phyloP scores from a whole-genome alignment of 2,888 invertebrate species.

The Xylocampa areola region DNA sequence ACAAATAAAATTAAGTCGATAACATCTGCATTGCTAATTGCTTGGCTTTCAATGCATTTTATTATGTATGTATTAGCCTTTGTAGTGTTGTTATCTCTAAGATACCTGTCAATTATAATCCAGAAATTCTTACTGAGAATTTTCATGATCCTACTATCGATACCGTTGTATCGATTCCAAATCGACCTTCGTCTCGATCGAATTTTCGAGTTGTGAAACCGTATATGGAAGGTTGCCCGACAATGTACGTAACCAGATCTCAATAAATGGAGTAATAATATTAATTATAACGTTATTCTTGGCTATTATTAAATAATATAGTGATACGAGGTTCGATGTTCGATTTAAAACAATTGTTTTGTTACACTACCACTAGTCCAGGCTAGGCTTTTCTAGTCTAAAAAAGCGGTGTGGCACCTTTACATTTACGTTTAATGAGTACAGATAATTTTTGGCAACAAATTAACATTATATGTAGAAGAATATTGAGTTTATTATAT shows the following conservation, averaged over 20 bases:
- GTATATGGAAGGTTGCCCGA: constrained; percentile 66
- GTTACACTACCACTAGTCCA: no score
- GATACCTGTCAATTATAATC: constrained; percentile 59
- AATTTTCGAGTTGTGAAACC: constrained; percentile 69
- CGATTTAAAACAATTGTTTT: no score
- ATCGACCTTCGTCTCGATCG: constrained; percentile 65
- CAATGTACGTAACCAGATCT: constrained; percentile 28
- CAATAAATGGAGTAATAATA: constrained; percentile 37
- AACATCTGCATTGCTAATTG: constrained; percentile 43
- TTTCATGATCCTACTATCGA: constrained; percentile 57
- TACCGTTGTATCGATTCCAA: constrained; percentile 49
- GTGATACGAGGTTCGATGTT: no score
- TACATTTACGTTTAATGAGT: no score
- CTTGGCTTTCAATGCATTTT: constrained; percentile 40
- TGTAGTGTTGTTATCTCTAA: constrained; percentile 45
- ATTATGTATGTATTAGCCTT: constrained; percentile 37
- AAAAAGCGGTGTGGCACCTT: no score
- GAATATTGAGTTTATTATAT: no score
- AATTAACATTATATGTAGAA: no score
- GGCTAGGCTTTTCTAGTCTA: no score
- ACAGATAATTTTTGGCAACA: no score
- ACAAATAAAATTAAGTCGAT: constrained; percentile 50
- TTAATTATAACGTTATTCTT: constrained; percentile 2
- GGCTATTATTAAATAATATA: neutral
- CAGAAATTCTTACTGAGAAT: constrained; percentile 50